Percentiles rank a stretch among this genome's conserved stretches.
Evolutionary conservation across 2,888 invertebrate genomes (phyloP).

Genomic region (Mimas tiliae): DNA sequence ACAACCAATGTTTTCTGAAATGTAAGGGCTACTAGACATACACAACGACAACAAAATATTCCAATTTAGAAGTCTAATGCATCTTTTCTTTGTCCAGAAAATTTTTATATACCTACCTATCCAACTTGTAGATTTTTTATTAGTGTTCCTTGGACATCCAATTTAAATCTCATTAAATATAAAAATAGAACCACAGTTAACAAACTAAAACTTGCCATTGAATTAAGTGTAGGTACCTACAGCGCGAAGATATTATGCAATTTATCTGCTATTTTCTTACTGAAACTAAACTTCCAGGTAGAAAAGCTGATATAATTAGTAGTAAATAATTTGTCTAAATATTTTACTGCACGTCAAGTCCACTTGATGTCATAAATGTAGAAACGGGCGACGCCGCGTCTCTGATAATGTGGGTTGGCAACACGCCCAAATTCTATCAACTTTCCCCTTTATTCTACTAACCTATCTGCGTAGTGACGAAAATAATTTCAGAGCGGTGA

Average conservation of each 20-base stretch:
- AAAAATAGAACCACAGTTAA: too few relatives aligned
- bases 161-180: too few relatives aligned
- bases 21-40: too few relatives aligned
- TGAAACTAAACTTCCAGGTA: background rate
- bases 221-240: too few relatives aligned
- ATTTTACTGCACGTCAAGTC: background rate
- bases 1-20: too few relatives aligned
- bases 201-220: background rate
- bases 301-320: background rate
- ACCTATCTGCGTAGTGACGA: constrained; percentile 19
- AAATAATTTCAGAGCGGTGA: constrained; percentile 16
- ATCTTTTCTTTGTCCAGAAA: too few relatives aligned
- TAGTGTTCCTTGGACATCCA: too few relatives aligned
- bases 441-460: constrained; percentile 23
- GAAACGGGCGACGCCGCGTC: constrained; percentile 22
- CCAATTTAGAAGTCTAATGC: too few relatives aligned
- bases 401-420: constrained; percentile 11
- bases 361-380: constrained; percentile 1
- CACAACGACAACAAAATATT: too few relatives aligned
- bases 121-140: too few relatives aligned
- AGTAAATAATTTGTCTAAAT: background rate
- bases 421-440: constrained; percentile 12
- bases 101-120: too few relatives aligned
- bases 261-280: background rate
- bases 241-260: too few relatives aligned